phyloP scores from a whole-genome alignment of 2,888 invertebrate genomes.

The Piscicola geometra region DNA sequence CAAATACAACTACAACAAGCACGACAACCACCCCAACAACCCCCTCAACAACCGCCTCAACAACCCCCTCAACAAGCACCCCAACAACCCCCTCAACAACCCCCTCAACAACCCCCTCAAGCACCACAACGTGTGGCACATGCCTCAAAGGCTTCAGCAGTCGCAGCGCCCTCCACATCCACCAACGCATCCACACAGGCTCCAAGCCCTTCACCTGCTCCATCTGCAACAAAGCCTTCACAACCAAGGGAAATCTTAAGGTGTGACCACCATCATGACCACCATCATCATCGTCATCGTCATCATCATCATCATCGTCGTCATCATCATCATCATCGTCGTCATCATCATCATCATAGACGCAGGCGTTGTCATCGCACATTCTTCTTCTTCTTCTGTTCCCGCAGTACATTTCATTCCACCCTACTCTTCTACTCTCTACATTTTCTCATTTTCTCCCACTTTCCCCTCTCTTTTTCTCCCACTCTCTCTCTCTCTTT shows the following conservation, averaged over 20 bases:
- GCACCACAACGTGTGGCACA: conserved; percentile 35
- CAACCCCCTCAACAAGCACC: not conserved
- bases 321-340: not conserved
- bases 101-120: not conserved
- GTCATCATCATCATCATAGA: not conserved
- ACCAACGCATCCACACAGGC: conserved; percentile 96
- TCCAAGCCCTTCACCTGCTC: conserved; percentile 90
- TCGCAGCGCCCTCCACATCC: conserved; percentile 92
- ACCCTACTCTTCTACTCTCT: no score
- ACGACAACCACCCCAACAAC: not conserved
- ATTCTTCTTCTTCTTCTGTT: not conserved
- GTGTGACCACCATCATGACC: conserved; percentile 51
- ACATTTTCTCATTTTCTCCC: not conserved
- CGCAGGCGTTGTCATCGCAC: no score
- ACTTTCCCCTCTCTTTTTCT: not conserved
- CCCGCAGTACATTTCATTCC: no score
- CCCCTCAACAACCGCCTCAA: not conserved
- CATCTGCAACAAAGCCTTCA: conserved; percentile 68
- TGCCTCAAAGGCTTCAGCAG: conserved; percentile 98
- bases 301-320: not conserved
- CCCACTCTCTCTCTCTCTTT: not conserved
- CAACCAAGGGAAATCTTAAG: conserved; percentile 94
- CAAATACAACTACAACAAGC: not conserved
- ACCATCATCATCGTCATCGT: not conserved
- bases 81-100: not conserved